Base-by-base conservation (phyloP, 2,797 vertebrate species). In the Gorsachius magnificus region DNA sequence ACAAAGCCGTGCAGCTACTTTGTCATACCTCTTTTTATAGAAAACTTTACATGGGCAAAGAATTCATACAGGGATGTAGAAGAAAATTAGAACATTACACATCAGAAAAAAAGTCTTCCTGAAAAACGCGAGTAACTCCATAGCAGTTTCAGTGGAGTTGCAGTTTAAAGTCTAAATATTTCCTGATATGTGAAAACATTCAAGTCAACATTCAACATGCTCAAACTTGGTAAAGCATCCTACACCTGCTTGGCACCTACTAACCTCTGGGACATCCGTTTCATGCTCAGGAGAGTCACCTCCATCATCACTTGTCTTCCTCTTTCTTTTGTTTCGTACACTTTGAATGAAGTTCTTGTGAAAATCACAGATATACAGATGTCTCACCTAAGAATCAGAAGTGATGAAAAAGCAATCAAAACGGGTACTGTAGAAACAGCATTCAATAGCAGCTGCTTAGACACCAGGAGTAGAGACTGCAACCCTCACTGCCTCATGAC, bases 301-400 rank as follows among this genome's bases (percentile, higher is more conserved):
- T 2, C 99, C 99, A 24, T 99, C 99, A 26, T 99, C 99, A 1
- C 99, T 99, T 4, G 99, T 99, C 98, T 99, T 99, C 94, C 99
- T 98, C 98, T 99, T 99, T 90, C 99, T 99, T 98, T 99, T 99
- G 97, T 99, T 99, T 90, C 99, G 98, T 72, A 99, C 99, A 7
- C 99, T 99, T 94, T 99, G 99, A 95, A 99, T 99, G 98, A 99
- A 99, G 96, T 99, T 99, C 98, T 99, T 99, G 93, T 99, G 99
- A 97, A 99, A 99, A 97, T 99, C 99, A 16, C 99, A 99, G 95
- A 99, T 99, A 95, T 99, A 99, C 63, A 99, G 98, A 93, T 99
- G 99, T 74, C 99, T 98, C 74, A 99, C 99, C 99, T 99, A 77
- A 15, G 81, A 84, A 79, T 24, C 45, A 91, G 69, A 96, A 72